Conservation (phyloP, 2,113 vertebrate genomes). For the Passer domesticus region DNA sequence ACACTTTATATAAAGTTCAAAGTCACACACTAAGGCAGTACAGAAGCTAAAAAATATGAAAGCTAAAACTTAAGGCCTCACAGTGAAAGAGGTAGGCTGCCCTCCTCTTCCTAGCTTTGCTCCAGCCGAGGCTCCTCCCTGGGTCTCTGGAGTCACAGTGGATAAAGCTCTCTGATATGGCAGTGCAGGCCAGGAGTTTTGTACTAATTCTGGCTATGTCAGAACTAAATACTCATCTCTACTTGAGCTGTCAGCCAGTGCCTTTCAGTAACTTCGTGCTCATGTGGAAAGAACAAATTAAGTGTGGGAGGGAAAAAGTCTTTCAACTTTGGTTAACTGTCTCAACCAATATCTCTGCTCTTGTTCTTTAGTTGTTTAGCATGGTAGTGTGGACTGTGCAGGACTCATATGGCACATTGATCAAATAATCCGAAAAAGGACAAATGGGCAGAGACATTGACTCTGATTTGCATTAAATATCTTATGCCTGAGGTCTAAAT, state of each 20-base stretch:
- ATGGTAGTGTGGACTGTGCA: not conserved
- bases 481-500: constrained; percentile 54
- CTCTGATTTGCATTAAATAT: constrained; percentile 56
- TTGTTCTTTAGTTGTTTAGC: constrained; percentile 49
- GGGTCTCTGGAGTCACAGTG: not conserved
- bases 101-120: not conserved
- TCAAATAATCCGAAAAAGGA: constrained; percentile 52
- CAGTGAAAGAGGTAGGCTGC: not conserved
- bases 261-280: constrained; percentile 10
- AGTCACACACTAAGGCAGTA: not conserved
- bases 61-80: not conserved
- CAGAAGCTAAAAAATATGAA: not conserved
- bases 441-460: constrained; percentile 58
- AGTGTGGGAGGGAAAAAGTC: not conserved
- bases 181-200: not conserved
- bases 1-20: not conserved
- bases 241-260: constrained; percentile 6
- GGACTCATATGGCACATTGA: constrained; percentile 47
- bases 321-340: constrained; percentile 15
- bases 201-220: constrained; percentile 7
- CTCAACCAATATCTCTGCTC: constrained; percentile 26
- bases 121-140: not conserved
- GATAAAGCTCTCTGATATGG: not conserved
- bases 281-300: constrained; percentile 10
- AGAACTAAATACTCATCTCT: constrained; percentile 7